Evolutionary conservation across 2,113 vertebrate genomes (phyloP).

Genomic region (Condylura cristata): DNA sequence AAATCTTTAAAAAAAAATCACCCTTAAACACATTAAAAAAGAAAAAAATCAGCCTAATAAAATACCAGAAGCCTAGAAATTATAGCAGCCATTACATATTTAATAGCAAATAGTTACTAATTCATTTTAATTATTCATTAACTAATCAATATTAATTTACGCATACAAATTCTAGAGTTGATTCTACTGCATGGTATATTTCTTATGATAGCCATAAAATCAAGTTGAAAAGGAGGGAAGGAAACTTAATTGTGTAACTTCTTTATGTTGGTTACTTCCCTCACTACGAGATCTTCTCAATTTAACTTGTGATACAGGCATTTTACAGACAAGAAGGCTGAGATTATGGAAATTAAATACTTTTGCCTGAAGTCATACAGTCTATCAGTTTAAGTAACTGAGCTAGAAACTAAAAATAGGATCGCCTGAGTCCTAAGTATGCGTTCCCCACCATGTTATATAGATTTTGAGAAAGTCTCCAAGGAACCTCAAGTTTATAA

Average conservation of each 20-base stretch:
- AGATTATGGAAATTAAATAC: neutral
- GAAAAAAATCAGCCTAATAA: neutral
- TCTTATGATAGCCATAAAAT: neutral
- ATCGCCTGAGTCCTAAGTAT: neutral
- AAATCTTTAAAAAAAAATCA: too few species aligned
- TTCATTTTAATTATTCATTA: neutral
- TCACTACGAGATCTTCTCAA: neutral
- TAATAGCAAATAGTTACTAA: constrained; percentile 48
- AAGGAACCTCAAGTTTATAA: neutral
- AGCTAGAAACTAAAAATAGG: neutral
- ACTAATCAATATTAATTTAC: too few species aligned
- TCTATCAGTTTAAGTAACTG: neutral
- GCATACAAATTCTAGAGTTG: neutral
- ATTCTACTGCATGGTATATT: neutral
- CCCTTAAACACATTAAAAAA: too few species aligned
- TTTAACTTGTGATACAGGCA: neutral
- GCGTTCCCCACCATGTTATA: neutral
- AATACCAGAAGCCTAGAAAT: constrained; percentile 26
- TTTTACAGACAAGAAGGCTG: neutral
- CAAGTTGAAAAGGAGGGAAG: neutral
- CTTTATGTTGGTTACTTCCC: neutral
- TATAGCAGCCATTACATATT: neutral
- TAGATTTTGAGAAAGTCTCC: neutral
- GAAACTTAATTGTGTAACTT: neutral
- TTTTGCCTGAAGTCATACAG: neutral